A percentile compares a stretch with the other conserved stretches of the same genome.
These are phyloP conservation scores for pig (Sus scrofa) DNA, from an alignment of 2,113 vertebrate genomes.

Conservation along the genomic window T2T-Sscrofa CM000824.6:211831501-211832000, in stretches of 20 bases:
- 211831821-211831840: constrained; percentile 12
- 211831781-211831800: constrained; percentile 24
- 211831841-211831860: constrained; percentile 44
- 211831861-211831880: constrained; percentile 52
- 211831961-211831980: not conserved
- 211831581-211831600: not conserved
- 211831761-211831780: not conserved
- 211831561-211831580: not conserved
- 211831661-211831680: not conserved
- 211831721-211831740: not conserved
- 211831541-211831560: not conserved
- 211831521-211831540: not conserved
- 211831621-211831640: not conserved
- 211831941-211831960: constrained; percentile 45
- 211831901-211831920: constrained; percentile 60
- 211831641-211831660: not conserved
- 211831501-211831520: not conserved
- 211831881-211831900: constrained; percentile 24
- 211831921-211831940: constrained; percentile 22
- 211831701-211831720: not conserved
- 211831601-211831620: not conserved
- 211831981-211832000: constrained; percentile 33
- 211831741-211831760: not conserved
- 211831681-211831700: not conserved
- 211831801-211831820: not conserved